Evolutionary conservation across 2,888 invertebrate genomes (phyloP).

Genomic region (Lochmaea capreae): DNA sequence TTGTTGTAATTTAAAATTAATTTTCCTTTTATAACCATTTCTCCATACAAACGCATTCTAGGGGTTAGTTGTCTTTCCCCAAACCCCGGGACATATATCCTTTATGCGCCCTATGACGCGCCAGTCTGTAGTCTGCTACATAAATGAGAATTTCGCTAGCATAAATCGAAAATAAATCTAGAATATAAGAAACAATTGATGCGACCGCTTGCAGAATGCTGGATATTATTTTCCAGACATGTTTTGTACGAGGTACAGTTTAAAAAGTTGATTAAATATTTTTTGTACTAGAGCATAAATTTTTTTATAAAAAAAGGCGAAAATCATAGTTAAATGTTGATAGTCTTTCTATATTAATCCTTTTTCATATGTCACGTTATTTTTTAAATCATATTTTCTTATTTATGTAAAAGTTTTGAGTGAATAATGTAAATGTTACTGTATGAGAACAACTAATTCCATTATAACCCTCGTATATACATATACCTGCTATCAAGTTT

Average conservation of each 20-base stretch:
- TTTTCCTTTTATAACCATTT: not conserved
- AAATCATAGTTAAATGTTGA: too few species aligned
- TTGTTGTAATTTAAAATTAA: not conserved
- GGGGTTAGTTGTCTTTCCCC: constrained; percentile 25
- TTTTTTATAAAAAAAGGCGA: too few species aligned
- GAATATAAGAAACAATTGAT: constrained; percentile 58
- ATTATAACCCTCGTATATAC: too few species aligned
- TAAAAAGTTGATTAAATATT: not conserved
- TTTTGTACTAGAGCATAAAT: not conserved
- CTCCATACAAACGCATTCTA: constrained; percentile 28
- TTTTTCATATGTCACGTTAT: too few species aligned
- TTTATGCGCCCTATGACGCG: constrained; percentile 49
- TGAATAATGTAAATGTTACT: too few species aligned
- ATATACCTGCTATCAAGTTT: too few species aligned
- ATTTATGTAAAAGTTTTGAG: too few species aligned
- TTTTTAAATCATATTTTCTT: too few species aligned
- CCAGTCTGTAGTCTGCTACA: constrained; percentile 61
- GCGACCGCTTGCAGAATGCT: constrained; percentile 30
- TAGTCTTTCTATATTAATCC: too few species aligned
- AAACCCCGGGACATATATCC: constrained; percentile 29
- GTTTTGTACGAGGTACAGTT: not conserved
- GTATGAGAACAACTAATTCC: too few species aligned
- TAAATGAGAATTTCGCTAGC: constrained; percentile 55
- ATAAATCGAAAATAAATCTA: constrained; percentile 59
- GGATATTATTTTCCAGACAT: constrained; percentile 6